These are phyloP conservation scores for Oncorhynchus tshawytscha DNA, from an alignment of 2,113 vertebrate species.

Conservation along the genomic window DNA sequence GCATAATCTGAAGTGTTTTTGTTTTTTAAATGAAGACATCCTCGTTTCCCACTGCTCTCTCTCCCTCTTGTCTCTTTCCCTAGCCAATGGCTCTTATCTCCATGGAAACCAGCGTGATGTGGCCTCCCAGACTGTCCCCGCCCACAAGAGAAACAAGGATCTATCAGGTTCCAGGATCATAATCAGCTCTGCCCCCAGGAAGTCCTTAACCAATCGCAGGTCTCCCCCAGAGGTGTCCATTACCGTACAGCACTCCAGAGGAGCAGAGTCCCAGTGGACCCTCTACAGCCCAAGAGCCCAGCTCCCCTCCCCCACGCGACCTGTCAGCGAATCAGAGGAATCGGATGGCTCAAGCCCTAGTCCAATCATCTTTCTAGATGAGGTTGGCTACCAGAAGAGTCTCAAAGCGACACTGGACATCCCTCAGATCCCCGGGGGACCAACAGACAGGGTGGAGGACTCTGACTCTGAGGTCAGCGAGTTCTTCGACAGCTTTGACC, in stretches of 20 bases:
- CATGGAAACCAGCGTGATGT: conserved; percentile 80
- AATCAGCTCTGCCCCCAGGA: conserved; percentile 72
- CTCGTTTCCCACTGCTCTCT: neutral
- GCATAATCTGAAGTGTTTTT: neutral
- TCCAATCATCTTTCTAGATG: conserved; percentile 96
- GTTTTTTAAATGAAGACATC: neutral
- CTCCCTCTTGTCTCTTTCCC: conserved; percentile 11
- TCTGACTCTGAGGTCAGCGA: conserved; percentile 98
- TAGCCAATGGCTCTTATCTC: conserved; percentile 64
- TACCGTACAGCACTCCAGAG: conserved; percentile 77
- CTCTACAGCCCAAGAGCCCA: conserved; percentile 79
- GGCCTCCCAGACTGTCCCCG: conserved; percentile 82
- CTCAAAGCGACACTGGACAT: conserved; percentile 91
- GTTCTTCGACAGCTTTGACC: conserved; percentile 99
- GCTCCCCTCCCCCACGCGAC: conserved; percentile 64
- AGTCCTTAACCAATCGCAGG: conserved; percentile 66
- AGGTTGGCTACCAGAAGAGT: conserved; percentile 97
- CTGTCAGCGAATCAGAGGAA: conserved; percentile 88
- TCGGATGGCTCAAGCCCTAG: conserved; percentile 96
- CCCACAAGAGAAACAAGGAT: conserved; percentile 74
- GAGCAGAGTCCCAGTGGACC: conserved; percentile 82
- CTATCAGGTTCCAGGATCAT: conserved; percentile 73
- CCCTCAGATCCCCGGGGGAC: conserved; percentile 88
- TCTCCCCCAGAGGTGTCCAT: conserved; percentile 69
- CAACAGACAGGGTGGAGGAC: conserved; percentile 91